Base-by-base conservation (phyloP, 2,113 vertebrate species). In the Entelurus aequoreus region DNA sequence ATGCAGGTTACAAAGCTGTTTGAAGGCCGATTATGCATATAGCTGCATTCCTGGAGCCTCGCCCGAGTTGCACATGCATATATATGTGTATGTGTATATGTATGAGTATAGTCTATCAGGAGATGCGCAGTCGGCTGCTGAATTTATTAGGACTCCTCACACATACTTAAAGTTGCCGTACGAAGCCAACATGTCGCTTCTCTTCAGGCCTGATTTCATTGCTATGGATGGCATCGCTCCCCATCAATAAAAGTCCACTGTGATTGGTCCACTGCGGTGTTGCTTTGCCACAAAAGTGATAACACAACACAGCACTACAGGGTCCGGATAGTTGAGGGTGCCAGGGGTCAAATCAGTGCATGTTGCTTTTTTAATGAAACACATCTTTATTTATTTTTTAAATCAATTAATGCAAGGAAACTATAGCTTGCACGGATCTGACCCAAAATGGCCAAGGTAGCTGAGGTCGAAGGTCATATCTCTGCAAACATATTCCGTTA, bases 1-100 rank as follows among this genome's bases (percentile, higher is more conserved):
- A 85, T 79, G 75, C 70, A 72, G 74, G 78, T 70, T 67, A 58
- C 77, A 81, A 76, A 76, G 68, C 64, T 68, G 62, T 56, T 64
- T 69, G 68, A 79, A 68, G 66, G 68, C 59, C 71, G 65, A 74
- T 70, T 77, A 80, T 49, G 50, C 68, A 71, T 73, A 48, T 69
- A 69, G 69, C 54, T 42, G 59, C 59, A 66, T 76, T 71, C 60
- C 60, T 75, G 55, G 49, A 59, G 62, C 58, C 36, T 3, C 62
- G 55, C 40, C 55, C 38, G 40, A 46, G n/a, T 57, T 9, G 4
- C 7, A 19, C 42, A 57, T 57, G 44, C 19, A 19, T 44, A 21
- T 57, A 57, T 57, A 57, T 6, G 19, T 3, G 10, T 5, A 56
- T 16, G 38, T n/a, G n/a, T 38, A 15, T 38, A 1, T 55, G 38